A percentile compares a stretch with the other conserved stretches of the same genome.
phyloP scores from a whole-genome alignment of 2,113 vertebrate genomes.

The Lophochroa leadbeateri region DNA sequence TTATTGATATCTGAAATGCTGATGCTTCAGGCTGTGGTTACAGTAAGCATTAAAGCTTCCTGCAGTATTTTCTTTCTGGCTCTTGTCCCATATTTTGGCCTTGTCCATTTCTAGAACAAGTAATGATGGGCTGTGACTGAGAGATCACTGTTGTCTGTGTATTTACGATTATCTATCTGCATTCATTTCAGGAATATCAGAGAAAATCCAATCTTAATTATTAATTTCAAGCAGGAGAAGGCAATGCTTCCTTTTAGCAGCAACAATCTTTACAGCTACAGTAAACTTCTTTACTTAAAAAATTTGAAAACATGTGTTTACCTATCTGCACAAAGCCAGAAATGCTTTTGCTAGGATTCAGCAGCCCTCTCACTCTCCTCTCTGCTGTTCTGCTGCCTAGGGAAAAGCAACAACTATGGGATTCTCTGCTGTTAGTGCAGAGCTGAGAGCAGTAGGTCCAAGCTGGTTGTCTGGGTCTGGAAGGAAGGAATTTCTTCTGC shows the following conservation, averaged over 20 bases:
- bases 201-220: slow-evolving; percentile 5
- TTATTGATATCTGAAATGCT: slow-evolving; percentile 49
- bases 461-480: background rate
- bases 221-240: background rate
- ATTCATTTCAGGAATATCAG: background rate
- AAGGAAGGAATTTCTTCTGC: background rate
- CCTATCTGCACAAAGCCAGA: background rate
- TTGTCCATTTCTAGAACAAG: background rate
- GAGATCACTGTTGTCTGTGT: background rate
- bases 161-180: background rate
- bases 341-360: background rate
- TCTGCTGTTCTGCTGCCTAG: background rate
- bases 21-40: slow-evolving; percentile 41
- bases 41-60: slow-evolving; percentile 49
- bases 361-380: background rate
- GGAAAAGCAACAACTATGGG: background rate
- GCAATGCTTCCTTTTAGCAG: background rate
- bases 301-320: background rate
- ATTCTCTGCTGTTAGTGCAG: background rate
- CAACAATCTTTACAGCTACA: background rate
- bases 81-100: slow-evolving; percentile 10
- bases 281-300: background rate
- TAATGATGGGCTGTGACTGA: background rate
- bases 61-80: slow-evolving; percentile 16
- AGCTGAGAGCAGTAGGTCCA: background rate